Base-by-base conservation (phyloP, 1,140 invertebrate genomes). In the Saccostrea echinata region DNA sequence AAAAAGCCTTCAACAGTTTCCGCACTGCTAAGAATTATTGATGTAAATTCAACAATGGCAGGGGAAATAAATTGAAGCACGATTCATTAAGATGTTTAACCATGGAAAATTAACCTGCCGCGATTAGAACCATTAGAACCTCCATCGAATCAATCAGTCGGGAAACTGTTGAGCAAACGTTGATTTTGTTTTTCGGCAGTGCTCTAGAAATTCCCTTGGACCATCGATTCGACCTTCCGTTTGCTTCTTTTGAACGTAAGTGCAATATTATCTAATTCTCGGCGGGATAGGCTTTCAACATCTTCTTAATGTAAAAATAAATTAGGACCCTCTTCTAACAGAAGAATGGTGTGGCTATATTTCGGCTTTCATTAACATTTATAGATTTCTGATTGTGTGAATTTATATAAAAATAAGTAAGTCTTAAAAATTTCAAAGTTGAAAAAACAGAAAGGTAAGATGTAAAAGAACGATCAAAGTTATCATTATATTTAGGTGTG, bases 61-160 rank as follows among this genome's bases (percentile, higher is more conserved):
- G 24, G 43, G 68, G 68, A 76, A 76, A 76, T 76, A 76, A 76
- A 76, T 76, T 76, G 68, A 76, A 76, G 68, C 68, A 76, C 68
- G 68, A 76, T 76, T 76, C 68, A 76, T 76, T 76, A 76, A 76
- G 68, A 76, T 30, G 68, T 76, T 76, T 76, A 76, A 76, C 68
- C 68, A 76, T 27, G 68, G 68, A 76, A 76, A 76, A 76, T 76
- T 76, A 76, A 76, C 30, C 68, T 27, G 68, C 68, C 68, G 2
- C 68, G 68, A 76, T 2, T 16, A 76, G 55, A 21, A 18, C 55
- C 55, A 61, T 61, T 61, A 61, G n/a, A n/a, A n/a, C 3, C 55
- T 21, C 55, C 55, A 18, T 61, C n/a, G 68, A 76, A 76, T 76
- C 68, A 76, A 76, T 76, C 24, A 30, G 30, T 33, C 30, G 68